Base-by-base conservation (phyloP, 2,888 invertebrate genomes). In the Heterodera filipjevi region DNA sequence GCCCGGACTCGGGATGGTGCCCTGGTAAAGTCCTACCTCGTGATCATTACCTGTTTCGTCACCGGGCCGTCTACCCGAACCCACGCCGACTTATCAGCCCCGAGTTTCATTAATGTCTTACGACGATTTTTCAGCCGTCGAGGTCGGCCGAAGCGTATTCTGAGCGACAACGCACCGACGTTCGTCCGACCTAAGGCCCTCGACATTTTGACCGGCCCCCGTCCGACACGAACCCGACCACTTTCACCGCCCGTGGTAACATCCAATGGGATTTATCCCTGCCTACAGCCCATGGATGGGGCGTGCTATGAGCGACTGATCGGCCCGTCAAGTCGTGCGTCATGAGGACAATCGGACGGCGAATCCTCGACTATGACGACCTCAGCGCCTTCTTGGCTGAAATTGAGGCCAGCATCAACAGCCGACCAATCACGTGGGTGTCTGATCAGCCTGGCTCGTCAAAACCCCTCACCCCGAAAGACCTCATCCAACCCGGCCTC, bases 201-300 rank as follows among this genome's bases (percentile, higher is more conserved):
- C 44, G 44, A 44, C 44, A 10, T 77, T 77, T 30, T n/a, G 35
- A 12, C 53, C 35, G 33, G 76, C 39, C 12, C 73, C n/a, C 22
- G 49, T 0, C 32, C 76, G 10, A 39, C 73, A 12, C 27, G 89
- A 27, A 83, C 86, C 0, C 78, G 89, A 53, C 77, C 87, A 32
- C 88, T 90, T 6, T 78, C 87, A 33, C 90, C 90, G 0, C 73
- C 32, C 6, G 73, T 79, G 32, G 53, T 27, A 12, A 22, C 39
- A 76, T 39, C 22, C 46, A 30, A 10, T 46, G 19, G 46, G 30
- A 59, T 3, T 6, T 16, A 39, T 19, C 77, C 77, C 39, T 27
- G 33, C 53, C 12, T 44, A 44, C 12, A 44, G 44, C 12, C 44
- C 44, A 44, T 44, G 44, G 44, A 44, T 44, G 44, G 77, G 77